Base-by-base conservation (phyloP, 2,888 invertebrate genomes). In the Ochropleura leucogaster region DNA sequence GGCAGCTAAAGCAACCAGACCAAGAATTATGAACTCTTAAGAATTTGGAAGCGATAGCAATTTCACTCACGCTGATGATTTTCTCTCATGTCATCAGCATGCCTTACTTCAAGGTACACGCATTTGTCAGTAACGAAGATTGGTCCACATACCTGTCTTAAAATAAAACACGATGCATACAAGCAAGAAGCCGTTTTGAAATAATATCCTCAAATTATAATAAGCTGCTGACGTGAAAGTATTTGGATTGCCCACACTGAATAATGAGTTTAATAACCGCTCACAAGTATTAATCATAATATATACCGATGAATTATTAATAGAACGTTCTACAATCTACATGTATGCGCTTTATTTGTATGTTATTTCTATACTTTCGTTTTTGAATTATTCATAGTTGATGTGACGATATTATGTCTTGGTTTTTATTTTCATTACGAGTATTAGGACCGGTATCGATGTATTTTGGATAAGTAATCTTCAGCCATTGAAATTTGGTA, bases 301-400 rank as follows among this genome's bases (percentile, higher is more conserved):
- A 81, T 73, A 71, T 72, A 42, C 16, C 74, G 72, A 88, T 90
- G 89, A 89, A 89, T 89, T 86, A 89, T 90, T 87, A 83, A 90
- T 90, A 77, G 77, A 81, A 40, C 57, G 74, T 70, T 77, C 69
- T 72, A 64, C 72, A 72, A 51, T 78, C 71, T 74, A 64, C 72
- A 70, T 47, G 79, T 78, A 77, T 60, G 69, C 74, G 74, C 74
- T 74, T 68, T 77, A 62, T 44, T 60, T 62, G 60, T 62, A 78
- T 74, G 76, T 85, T 83, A 83, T 86, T 85, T 82, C 78, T 86
- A 89, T 89, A 90, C 91, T 91, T 91, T 90, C 91, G 86, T 84
- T 90, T 90, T 88, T 91, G 82, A 88, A 84, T 88, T 87, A 90
- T 91, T 88, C 87, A 78, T 87, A 53, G 16, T 60, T 59, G 57